Evolutionary conservation across 2,113 vertebrate species (phyloP).

Genomic region (Centropristis striata): DNA sequence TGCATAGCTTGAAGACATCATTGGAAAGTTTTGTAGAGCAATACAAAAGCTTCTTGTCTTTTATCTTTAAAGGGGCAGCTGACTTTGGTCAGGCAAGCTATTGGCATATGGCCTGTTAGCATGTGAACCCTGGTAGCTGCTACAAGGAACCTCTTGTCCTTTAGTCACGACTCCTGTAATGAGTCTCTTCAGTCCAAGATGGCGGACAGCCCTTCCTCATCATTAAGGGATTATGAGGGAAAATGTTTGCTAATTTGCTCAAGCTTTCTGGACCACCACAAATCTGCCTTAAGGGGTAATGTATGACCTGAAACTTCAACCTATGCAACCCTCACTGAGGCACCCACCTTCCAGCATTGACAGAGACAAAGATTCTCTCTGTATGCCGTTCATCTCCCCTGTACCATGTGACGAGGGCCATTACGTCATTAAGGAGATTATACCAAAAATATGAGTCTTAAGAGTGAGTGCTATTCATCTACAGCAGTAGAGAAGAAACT

Average conservation of each 20-base stretch:
- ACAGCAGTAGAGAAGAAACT: constrained; percentile 31
- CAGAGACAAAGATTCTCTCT: constrained; percentile 41
- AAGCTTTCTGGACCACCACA: constrained; percentile 22
- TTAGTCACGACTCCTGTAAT: constrained; percentile 35
- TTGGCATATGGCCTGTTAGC: constrained; percentile 14
- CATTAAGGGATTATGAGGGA: constrained; percentile 56
- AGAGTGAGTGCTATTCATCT: constrained; percentile 33
- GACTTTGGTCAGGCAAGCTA: constrained; percentile 35
- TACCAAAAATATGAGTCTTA: constrained; percentile 33
- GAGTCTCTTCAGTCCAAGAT: constrained; percentile 48
- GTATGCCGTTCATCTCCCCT: constrained; percentile 1
- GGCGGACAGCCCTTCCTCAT: constrained; percentile 23
- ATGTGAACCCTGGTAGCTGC: constrained; percentile 26
- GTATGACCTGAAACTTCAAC: constrained; percentile 26
- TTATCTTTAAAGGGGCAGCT: constrained; percentile 32
- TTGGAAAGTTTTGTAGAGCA: not conserved
- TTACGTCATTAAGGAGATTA: constrained; percentile 49
- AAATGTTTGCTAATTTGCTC: constrained; percentile 50
- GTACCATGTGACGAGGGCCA: constrained; percentile 5
- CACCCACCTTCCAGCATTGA: constrained; percentile 28
- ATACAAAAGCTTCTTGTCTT: constrained; percentile 57
- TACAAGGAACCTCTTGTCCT: constrained; percentile 62
- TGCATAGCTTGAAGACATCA: constrained; percentile 1
- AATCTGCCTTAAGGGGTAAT: constrained; percentile 11
- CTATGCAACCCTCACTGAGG: not conserved